These are phyloP conservation scores for Embidobia sp. DNA, from an alignment of 2,888 invertebrate species.

Conservation along the genomic window DNA sequence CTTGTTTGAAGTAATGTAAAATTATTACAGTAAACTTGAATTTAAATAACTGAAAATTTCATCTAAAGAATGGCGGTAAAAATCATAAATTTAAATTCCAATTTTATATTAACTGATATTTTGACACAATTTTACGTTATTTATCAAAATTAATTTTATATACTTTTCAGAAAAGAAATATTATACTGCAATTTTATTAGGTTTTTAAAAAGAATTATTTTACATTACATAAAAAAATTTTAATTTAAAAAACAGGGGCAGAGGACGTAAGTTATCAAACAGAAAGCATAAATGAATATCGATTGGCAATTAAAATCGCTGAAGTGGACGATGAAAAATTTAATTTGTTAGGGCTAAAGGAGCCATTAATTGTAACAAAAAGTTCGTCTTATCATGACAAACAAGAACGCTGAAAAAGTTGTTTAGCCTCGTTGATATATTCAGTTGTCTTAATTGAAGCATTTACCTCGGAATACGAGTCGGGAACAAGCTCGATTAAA, in stretches of 20 bases:
- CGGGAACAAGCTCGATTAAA: constrained; percentile 60
- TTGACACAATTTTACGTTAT: no score
- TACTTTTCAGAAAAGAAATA: no score
- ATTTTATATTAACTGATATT: no score
- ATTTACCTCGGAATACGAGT: constrained; percentile 50
- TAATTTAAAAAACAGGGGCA: neutral
- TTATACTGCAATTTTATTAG: no score
- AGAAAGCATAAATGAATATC: constrained; percentile 6
- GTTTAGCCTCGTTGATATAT: constrained; percentile 55
- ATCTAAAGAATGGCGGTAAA: no score
- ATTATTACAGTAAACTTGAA: no score
- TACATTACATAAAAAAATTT: no score
- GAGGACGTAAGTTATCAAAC: neutral
- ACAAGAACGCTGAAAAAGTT: constrained; percentile 51
- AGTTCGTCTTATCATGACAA: constrained; percentile 54
- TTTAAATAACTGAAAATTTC: no score
- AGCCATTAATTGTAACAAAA: constrained; percentile 50
- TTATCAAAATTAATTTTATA: no score
- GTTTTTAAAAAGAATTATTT: no score
- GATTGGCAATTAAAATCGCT: constrained; percentile 28
- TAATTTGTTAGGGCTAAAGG: constrained; percentile 17
- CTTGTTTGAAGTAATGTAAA: no score
- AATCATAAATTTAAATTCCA: no score
- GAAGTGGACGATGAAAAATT: constrained; percentile 21
- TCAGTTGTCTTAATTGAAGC: constrained; percentile 61